Conservation (phyloP, 2,797 vertebrate genomes). For the Limnodromus scolopaceus region DNA sequence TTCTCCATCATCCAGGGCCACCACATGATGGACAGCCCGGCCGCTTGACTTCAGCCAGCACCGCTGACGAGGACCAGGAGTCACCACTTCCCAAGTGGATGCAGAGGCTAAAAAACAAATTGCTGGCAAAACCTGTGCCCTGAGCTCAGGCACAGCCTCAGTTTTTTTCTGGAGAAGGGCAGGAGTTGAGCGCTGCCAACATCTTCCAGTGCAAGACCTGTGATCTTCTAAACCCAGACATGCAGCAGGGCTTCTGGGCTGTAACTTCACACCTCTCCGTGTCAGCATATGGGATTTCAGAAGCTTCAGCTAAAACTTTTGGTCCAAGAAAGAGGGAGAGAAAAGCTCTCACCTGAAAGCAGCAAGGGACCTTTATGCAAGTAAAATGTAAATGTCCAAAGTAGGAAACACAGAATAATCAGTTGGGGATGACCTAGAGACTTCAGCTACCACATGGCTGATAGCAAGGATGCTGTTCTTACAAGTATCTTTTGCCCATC, state of each 20-base stretch:
- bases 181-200: neutral
- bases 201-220: neutral
- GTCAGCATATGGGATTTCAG: neutral
- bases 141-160: neutral
- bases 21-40: neutral
- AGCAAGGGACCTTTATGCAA: neutral
- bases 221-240: neutral
- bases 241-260: neutral
- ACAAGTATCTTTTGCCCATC: neutral
- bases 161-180: neutral
- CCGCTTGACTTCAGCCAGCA: neutral
- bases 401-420: neutral
- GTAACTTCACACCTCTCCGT: neutral
- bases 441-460: neutral
- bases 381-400: neutral
- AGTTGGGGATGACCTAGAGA: neutral
- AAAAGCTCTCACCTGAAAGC: neutral
- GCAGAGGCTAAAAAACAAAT: neutral
- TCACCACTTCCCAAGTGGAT: neutral
- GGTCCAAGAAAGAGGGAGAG: neutral
- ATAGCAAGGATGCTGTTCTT: neutral
- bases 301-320: neutral
- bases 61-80: neutral
- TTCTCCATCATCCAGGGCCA: neutral
- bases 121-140: neutral